Evolutionary conservation across 2,888 invertebrate genomes (phyloP), one percentile per base, ranked within the genome.

Genomic region (Sphaerophoria taeniata): DNA sequence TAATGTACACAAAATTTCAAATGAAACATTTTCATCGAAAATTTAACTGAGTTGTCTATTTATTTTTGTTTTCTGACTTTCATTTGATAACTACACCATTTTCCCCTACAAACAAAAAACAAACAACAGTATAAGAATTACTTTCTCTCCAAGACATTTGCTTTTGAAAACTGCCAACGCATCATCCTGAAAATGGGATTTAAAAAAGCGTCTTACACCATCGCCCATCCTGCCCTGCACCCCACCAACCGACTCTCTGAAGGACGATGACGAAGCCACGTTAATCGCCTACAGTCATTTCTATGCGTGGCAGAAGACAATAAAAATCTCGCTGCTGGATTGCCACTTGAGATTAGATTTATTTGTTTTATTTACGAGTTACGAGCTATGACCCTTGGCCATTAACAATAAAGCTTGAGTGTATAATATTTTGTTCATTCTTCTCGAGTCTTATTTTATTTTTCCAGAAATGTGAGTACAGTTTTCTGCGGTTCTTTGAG

Each of bases 331-430:
- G 65, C 73, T 75, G 75, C 71, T 79, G 55, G 79, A 84, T 84
- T 84, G 75, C 75, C 79, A 74, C 70, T 83, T 71, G 63, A 84
- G 79, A 84, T 84, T 79, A 67, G 79, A 84, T 77, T 77, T 77
- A 55, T 67, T 81, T 75, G 36, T 75, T 80, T 56, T 71, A 76
- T 75, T 65, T 71, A 75, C 70, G 56, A 31, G 31, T 31, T 65
- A 36, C 36, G 65, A 31, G 31, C n/a, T 65, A 36, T 16, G 65
- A 65, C 43, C 49, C 36, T 49, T 34, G 14, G 53, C 45, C 7
- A 24, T 65, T 55, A 24, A 43, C 45, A 60, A 36, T 55, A 33
- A 36, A 36, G 24, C 24, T 24, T 24, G 5, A 45, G n/a, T 24
- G 6, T 60, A 70, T 60, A 9, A 36, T 55, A 51, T 78, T 65